These are phyloP conservation scores for Egretta garzetta DNA, from an alignment of 2,113 vertebrate species.

Conservation along the genomic window DNA sequence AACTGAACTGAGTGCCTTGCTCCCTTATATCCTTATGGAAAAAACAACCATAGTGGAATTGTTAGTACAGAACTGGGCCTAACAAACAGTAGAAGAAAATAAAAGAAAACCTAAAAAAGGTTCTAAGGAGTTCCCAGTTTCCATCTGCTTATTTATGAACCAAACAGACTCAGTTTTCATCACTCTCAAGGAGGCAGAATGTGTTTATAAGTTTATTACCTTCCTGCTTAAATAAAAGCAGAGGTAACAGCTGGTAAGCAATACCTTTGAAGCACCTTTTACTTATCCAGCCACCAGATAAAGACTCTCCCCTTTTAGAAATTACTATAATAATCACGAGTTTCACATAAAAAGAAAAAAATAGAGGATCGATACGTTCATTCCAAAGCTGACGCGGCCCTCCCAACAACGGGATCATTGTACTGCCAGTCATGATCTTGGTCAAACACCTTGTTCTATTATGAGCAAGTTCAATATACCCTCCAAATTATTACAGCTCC, in stretches of 20 bases:
- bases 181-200: neutral
- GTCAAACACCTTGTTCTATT: slow-evolving; percentile 40
- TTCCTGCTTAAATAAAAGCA: neutral
- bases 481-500: neutral
- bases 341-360: neutral
- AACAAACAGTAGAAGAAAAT: neutral
- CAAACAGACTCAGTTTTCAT: neutral
- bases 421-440: slow-evolving; percentile 22
- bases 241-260: neutral
- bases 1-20: neutral
- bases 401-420: neutral
- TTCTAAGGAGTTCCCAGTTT: neutral
- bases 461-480: neutral
- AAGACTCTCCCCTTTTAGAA: neutral
- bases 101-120: neutral
- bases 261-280: neutral
- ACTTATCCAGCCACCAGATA: neutral
- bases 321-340: slow-evolving; percentile 10
- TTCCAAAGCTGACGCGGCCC: slow-evolving; percentile 33
- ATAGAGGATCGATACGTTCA: slow-evolving; percentile 13
- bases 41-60: neutral
- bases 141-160: neutral
- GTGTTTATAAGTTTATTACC: neutral
- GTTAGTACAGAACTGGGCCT: neutral
- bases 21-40: neutral